These are phyloP conservation scores for Pangasianodon hypophthalmus DNA, from an alignment of 2,113 vertebrate genomes.

Conservation along the genomic window DNA sequence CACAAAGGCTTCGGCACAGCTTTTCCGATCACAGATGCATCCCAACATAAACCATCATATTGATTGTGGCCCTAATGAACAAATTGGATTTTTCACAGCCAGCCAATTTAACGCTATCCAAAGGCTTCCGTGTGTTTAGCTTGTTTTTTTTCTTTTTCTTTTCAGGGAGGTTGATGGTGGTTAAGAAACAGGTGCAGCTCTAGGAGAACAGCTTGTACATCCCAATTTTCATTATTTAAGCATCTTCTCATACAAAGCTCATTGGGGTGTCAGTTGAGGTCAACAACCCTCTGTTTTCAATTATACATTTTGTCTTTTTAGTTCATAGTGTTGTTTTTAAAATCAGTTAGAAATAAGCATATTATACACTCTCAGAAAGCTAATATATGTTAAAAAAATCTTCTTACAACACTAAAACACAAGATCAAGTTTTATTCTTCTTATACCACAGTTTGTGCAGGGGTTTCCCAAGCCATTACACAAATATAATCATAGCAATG, in stretches of 20 bases:
- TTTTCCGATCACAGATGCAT: conserved; percentile 49
- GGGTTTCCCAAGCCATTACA: no score
- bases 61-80: conserved; percentile 57
- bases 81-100: conserved; percentile 63
- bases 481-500: neutral
- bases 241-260: conserved; percentile 51
- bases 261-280: conserved; percentile 28
- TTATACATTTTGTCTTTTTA: neutral
- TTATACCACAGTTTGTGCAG: neutral
- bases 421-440: no score
- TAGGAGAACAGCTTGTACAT: conserved; percentile 46
- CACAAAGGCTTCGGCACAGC: conserved; percentile 21
- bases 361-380: neutral
- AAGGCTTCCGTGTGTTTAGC: conserved; percentile 53
- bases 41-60: conserved; percentile 49
- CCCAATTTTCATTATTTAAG: conserved; percentile 54
- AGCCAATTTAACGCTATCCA: conserved; percentile 56
- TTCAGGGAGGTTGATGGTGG: neutral
- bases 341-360: neutral
- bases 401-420: neutral
- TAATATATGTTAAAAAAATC: neutral
- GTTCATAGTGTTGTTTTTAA: neutral
- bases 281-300: conserved; percentile 7
- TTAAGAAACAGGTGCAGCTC: conserved; percentile 53
- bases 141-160: neutral